Percentiles rank a stretch among this genome's conserved stretches.
These are phyloP conservation scores for Hyppa rectilinea DNA, from an alignment of 2,888 invertebrate species.

Conservation along the genomic window DNA sequence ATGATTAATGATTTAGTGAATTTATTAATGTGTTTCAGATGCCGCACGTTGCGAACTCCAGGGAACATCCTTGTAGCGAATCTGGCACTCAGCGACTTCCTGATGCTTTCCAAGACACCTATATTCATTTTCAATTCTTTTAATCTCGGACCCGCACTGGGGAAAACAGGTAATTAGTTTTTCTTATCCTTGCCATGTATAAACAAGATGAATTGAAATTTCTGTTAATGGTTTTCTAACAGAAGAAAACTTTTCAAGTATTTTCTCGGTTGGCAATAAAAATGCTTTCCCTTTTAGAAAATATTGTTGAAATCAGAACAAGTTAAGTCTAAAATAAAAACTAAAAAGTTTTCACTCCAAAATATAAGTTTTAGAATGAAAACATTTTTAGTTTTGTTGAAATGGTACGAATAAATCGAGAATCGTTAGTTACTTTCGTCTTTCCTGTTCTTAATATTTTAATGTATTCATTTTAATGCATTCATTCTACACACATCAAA, in stretches of 20 bases:
- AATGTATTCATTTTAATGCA: background rate
- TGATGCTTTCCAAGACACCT: constrained; percentile 93
- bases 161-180: constrained; percentile 91
- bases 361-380: background rate
- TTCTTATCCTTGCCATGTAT: constrained; percentile 6
- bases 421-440: background rate
- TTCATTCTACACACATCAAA: too few relatives aligned
- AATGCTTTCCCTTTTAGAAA: background rate
- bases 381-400: background rate
- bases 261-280: background rate
- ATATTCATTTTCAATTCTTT: constrained; percentile 94
- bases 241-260: background rate
- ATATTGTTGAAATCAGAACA: background rate
- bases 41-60: constrained; percentile 93
- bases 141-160: constrained; percentile 93
- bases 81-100: constrained; percentile 93
- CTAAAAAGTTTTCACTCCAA: background rate
- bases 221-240: background rate
- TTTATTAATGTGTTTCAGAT: constrained; percentile 86
- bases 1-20: constrained; percentile 56
- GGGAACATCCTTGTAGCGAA: constrained; percentile 94
- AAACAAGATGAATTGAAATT: background rate
- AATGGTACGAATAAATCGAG: background rate
- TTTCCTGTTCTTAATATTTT: background rate
- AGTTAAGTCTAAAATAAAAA: too few relatives aligned